These are phyloP conservation scores for Coracopsis vasa DNA, from an alignment of 2,113 vertebrate genomes.

Conservation along the genomic window DNA sequence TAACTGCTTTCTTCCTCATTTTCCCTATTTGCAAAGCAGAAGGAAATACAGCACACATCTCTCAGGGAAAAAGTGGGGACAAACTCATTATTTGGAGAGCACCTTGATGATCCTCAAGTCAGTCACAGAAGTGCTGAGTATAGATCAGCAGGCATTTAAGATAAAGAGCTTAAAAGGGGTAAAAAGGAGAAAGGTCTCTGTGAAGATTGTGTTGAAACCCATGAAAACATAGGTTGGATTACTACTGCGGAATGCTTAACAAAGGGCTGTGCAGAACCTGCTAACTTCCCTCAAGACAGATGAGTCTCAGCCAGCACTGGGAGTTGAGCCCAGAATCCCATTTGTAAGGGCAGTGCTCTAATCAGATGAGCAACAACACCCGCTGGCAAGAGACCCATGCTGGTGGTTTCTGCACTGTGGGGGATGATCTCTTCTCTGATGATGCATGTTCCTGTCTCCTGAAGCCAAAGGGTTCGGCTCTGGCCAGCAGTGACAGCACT, in stretches of 20 bases:
- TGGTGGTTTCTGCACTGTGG: neutral
- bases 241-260: neutral
- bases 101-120: neutral
- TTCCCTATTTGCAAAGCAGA: neutral
- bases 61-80: neutral
- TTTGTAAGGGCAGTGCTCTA: neutral
- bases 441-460: neutral
- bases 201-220: neutral
- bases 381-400: neutral
- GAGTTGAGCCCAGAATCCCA: neutral
- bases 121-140: neutral
- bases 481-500: neutral
- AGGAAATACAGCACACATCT: neutral
- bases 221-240: neutral
- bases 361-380: neutral
- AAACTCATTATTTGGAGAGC: neutral
- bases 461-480: neutral
- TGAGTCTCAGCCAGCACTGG: neutral
- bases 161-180: neutral
- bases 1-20: slow-evolving; percentile 23
- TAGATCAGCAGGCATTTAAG: neutral
- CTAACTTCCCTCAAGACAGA: neutral
- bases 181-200: neutral
- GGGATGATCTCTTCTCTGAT: neutral
- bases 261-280: neutral